Evolutionary conservation across 1,140 invertebrate species (phyloP).

Genomic region (Papilio polytes): DNA sequence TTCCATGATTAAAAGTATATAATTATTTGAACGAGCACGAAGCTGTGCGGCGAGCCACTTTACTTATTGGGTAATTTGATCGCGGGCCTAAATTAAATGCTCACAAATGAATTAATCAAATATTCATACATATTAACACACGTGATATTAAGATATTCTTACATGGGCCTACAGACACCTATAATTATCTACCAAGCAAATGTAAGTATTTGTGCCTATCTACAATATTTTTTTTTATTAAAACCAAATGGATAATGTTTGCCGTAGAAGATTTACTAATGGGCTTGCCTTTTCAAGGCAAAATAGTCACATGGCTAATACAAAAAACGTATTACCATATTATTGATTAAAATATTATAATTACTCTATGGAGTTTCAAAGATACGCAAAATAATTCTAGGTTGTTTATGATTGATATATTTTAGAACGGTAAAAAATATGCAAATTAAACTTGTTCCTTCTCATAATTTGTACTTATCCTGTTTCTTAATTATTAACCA

Average conservation of each 20-base stretch:
- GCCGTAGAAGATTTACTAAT: not conserved
- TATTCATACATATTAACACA: not conserved
- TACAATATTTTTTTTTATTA: not conserved
- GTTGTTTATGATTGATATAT: not conserved
- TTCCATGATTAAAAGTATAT: not conserved
- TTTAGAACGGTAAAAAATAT: not conserved
- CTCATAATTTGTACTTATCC: too few relatives aligned
- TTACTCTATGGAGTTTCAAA: not conserved
- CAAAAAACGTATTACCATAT: not conserved
- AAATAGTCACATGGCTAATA: not conserved
- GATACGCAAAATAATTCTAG: not conserved
- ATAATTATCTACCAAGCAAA: not conserved
- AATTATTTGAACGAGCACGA: not conserved
- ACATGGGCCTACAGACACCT: not conserved
- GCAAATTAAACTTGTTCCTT: not conserved
- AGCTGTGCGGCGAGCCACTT: not conserved
- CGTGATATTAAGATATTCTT: not conserved
- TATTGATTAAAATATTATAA: not conserved
- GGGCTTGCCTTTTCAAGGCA: not conserved
- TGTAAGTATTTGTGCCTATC: not conserved
- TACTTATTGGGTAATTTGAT: slow-evolving; percentile 13
- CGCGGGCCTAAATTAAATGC: not conserved
- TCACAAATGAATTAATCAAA: slow-evolving; percentile 6
- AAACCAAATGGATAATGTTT: not conserved
- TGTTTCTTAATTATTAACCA: too few relatives aligned